Evolutionary conservation across 2,113 vertebrate genomes (phyloP), one percentile per base, ranked within the genome.

Genomic region (Lanius collurio): DNA sequence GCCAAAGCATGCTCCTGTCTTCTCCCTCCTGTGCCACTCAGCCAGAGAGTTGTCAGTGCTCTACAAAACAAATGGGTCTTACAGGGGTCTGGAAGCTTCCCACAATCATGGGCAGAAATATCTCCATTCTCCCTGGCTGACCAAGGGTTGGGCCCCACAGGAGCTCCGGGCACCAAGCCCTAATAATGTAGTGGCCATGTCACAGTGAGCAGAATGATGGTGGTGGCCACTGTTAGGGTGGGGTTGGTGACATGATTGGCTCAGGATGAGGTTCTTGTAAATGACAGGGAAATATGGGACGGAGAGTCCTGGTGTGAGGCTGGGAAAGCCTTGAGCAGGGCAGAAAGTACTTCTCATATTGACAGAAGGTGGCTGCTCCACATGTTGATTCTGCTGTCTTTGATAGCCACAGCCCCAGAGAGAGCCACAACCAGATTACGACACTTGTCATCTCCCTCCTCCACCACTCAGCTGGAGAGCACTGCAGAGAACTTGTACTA

Each of bases 21-120:
- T 62, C 20, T 73, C 31, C 26, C 30, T 90, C 56, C 27, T 75
- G 33, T 44, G 55, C 15, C 23, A 26, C 41, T 62, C 26, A 56
- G 33, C 4, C 4, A 9, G 42, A 78, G 33, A n/a, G 27, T 3
- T 41, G 6, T 26, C 30, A 80, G 1, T 1, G 4, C 7, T 59
- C 26, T 52, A 47, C 30, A 37, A 53, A 37, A 50, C 26, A 74
- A 24, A 65, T 39, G 22, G 47, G 4, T 77, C 73, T 57, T 64
- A 21, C 17, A 60, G 37, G 15, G 37, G 31, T 56, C 12, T 62
- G 30, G 27, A 67, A 76, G 18, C 30, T 71, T 20, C 27, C 28
- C 27, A 33, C 2, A 9, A 7, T 15, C 19, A 17, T 6, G 24
- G 41, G 15, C 31, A 74, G 33, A 50, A 33, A 30, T 20, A 69